Percentiles rank a stretch among this genome's conserved stretches.
Conservation (phyloP, 2,797 vertebrate species). For the Chelon auratus region DNA sequence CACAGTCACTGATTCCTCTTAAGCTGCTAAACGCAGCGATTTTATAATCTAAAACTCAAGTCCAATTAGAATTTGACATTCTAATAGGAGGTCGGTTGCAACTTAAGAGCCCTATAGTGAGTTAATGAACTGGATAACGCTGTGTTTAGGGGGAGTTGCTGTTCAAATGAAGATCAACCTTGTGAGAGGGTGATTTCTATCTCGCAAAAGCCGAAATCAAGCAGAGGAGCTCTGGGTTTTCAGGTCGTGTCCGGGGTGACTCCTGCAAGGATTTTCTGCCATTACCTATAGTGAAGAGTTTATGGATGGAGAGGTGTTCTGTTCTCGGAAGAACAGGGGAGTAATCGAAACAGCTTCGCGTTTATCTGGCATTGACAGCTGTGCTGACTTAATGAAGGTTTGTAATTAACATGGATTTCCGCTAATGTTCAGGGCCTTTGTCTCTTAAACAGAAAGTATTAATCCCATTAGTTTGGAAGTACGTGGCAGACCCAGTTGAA, state of each 20-base stretch:
- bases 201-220: slow-evolving; percentile 35
- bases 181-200: slow-evolving; percentile 47
- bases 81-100: slow-evolving; percentile 25
- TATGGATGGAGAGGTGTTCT: slow-evolving; percentile 65
- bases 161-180: slow-evolving; percentile 48
- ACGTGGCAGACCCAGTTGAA: slow-evolving; percentile 56
- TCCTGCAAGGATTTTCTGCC: slow-evolving; percentile 75
- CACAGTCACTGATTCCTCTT: neutral
- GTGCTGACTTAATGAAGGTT: slow-evolving; percentile 87
- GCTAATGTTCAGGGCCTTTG: slow-evolving; percentile 86
- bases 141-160: slow-evolving; percentile 34
- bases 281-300: slow-evolving; percentile 61
- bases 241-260: slow-evolving; percentile 60
- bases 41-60: slow-evolving; percentile 32
- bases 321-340: slow-evolving; percentile 62
- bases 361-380: slow-evolving; percentile 91
- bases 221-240: slow-evolving; percentile 20
- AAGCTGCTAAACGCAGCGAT: neutral
- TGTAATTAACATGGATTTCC: slow-evolving; percentile 90
- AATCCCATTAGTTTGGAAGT: slow-evolving; percentile 84
- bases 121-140: slow-evolving; percentile 39
- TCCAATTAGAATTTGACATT: slow-evolving; percentile 40
- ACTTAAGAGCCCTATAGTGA: slow-evolving; percentile 12
- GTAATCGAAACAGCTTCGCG: slow-evolving; percentile 82
- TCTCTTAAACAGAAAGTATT: slow-evolving; percentile 86